Percentiles rank a stretch among this genome's conserved stretches.
Evolutionary conservation across 2,888 invertebrate species (phyloP).

Genomic region (Luffia ferchaultella): DNA sequence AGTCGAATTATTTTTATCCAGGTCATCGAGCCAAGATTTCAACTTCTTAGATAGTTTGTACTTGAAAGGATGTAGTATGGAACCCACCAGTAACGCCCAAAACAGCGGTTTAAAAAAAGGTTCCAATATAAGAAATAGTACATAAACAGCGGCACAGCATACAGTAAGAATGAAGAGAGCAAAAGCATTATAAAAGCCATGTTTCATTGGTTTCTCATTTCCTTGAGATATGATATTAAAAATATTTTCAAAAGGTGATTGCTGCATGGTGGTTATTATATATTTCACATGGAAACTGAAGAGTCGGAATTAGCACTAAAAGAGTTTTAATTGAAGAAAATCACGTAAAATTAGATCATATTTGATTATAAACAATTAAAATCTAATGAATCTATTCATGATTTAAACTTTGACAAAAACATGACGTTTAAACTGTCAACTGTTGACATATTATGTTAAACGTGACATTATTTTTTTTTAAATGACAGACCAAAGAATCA

Average conservation of each 20-base stretch:
- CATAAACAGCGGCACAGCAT: slow-evolving; percentile 75
- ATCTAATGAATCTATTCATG: no score
- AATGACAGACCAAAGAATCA: no score
- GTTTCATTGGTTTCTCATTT: slow-evolving; percentile 89
- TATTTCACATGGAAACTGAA: no score
- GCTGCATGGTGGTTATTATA: slow-evolving; percentile 39
- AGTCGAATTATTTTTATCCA: slow-evolving; percentile 73
- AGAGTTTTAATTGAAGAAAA: no score
- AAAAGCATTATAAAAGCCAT: slow-evolving; percentile 89
- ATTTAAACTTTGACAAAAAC: no score
- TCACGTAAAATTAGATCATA: no score
- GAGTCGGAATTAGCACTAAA: no score
- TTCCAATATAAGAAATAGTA: slow-evolving; percentile 84
- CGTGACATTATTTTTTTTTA: no score
- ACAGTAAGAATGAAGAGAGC: slow-evolving; percentile 79
- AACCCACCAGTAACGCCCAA: slow-evolving; percentile 97
- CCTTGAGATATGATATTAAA: slow-evolving; percentile 76
- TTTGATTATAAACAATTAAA: no score
- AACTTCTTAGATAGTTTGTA: slow-evolving; percentile 77
- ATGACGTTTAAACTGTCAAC: no score
- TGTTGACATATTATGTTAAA: no score
- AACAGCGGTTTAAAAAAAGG: slow-evolving; percentile 93
- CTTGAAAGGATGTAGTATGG: slow-evolving; percentile 95
- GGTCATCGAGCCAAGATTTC: slow-evolving; percentile 78
- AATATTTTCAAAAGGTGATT: slow-evolving; percentile 72